Base-by-base conservation (phyloP, 2,888 invertebrate genomes). In the Cataglyphis rosenhaueri region DNA sequence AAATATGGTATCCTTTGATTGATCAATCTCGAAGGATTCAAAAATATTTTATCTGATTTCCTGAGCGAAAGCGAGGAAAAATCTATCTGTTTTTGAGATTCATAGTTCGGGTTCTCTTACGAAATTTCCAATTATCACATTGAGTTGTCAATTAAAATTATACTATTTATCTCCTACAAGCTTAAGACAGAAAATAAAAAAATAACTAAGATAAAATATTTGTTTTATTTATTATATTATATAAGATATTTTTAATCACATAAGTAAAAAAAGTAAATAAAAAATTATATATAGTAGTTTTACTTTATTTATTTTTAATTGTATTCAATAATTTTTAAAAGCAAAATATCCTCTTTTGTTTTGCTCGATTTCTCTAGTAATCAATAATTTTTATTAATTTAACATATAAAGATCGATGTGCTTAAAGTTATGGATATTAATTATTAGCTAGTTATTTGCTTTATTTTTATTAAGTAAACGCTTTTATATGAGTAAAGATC, bases 41-140 rank as follows among this genome's bases (percentile, higher is more conserved):
- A 85, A 79, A 84, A 82, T 85, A 68, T 84, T 88, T 87, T 88
- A 87, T 86, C 81, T 68, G 84, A 87, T 89, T 88, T 88, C 78
- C 82, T 71, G 79, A 85, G 84, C 84, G 81, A 86, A 86, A 84
- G 83, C 83, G 68, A 84, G 83, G 66, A 79, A 82, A 78, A 41
- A 83, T 52, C 68, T 61, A 68, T 25, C 32, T 66, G 59, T 79
- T 66, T 71, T 62, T 85, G 73, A 83, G 84, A 87, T 88, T 88
- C 82, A 83, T 84, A 79, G 68, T 89, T 82, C 84, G 64, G 73
- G 65, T 66, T 71, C 78, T 83, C 62, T 81, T 66, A 78, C 21
- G 12, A 48, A 68, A 89, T 71, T 79, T 85, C 81, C 86, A 82
- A 85, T 84, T 87, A 88, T 86, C 66, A 78, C 70, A 15, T 4